Base-by-base conservation (phyloP, 1,140 invertebrate species). In the Dryas iulia region DNA sequence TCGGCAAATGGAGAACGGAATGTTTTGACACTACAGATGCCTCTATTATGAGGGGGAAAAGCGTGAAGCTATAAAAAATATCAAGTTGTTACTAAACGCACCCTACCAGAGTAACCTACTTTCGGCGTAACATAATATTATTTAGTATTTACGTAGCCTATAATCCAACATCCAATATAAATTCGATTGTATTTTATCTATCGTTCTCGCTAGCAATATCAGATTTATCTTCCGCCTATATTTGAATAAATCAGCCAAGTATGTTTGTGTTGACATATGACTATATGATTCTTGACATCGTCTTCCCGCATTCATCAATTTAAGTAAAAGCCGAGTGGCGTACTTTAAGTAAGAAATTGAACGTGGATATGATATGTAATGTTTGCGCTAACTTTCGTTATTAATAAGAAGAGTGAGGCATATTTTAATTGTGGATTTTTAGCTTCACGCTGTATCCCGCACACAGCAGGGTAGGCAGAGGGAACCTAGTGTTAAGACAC, bases 201-300 rank as follows among this genome's bases (percentile, higher is more conserved):
- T 47, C 14, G 28, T 23, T 58, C 14, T 56, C 21, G 23, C 31
- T 57, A 7, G 23, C 63, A 25, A 65, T 58, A 65, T 65, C 31
- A 30, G n/a, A 65, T 65, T 65, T 58, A 58, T 65, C 24, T 30
- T 26, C 63, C 14, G 54, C 54, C 63, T 65, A 35, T 54, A 65
- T 65, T 47, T 58, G 63, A 65, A 65, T 65, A 65, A 14, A 65
- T 65, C 63, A 65, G 33, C 53, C 30, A 65, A 57, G 54, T 65
- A 14, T 35, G 31, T 65, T 58, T 65, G 53, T 58, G 4, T 26
- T 47, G 54, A 47, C 23, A 60, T 60, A 21, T 30, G 14, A 21
- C 6, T 65, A 54, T 65, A 65, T 28, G 54, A 54, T 33, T 65
- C 24, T 30, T 24, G 23, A 65, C 33, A 57, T 23, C 28, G 54